Base-by-base conservation (phyloP, 2,888 invertebrate species). In the Drosophila pegasa region DNA sequence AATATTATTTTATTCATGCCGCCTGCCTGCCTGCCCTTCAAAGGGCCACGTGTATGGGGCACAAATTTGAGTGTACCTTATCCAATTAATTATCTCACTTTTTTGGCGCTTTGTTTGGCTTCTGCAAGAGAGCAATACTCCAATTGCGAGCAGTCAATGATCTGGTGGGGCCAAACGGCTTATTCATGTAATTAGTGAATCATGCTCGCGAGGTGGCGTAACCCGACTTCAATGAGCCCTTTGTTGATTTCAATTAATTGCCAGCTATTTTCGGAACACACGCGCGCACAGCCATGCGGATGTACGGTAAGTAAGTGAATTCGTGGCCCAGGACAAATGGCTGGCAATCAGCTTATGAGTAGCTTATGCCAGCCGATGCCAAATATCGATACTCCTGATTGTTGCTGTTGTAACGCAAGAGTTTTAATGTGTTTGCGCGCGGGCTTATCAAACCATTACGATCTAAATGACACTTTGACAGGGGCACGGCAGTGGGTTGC, bases 391-490 rank as follows among this genome's bases (percentile, higher is more conserved):
- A 75, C 71, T 54, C 62, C 45, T 35, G 51, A 40, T 56, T 68
- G 70, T 54, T 71, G 71, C 65, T 73, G 77, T 64, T 75, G 69
- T 67, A 73, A 43, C 79, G 61, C 57, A 70, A 74, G 78, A 70
- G 77, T 81, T 88, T 81, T 86, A 86, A 86, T 89, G 85, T 90
- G 87, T 82, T 88, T 81, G 80, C 74, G 73, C 73, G 75, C 70
- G 74, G 69, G 72, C 88, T 75, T 92, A 92, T 92, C 92, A 92
- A 90, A 92, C 91, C 92, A 92, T 92, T 92, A 92, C 89, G 92
- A 92, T 92, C 92, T 92, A 91, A 92, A 92, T 92, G 91, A 91
- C 90, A 91, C 89, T 91, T 90, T 91, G 91, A 91, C 91, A 91
- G 91, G 87, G 88, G 90, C 85, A 80, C 81, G 81, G 70, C 79